phyloP scores from a whole-genome alignment of 64 coral and sea anemone genomes.

The Montipora foliosa region DNA sequence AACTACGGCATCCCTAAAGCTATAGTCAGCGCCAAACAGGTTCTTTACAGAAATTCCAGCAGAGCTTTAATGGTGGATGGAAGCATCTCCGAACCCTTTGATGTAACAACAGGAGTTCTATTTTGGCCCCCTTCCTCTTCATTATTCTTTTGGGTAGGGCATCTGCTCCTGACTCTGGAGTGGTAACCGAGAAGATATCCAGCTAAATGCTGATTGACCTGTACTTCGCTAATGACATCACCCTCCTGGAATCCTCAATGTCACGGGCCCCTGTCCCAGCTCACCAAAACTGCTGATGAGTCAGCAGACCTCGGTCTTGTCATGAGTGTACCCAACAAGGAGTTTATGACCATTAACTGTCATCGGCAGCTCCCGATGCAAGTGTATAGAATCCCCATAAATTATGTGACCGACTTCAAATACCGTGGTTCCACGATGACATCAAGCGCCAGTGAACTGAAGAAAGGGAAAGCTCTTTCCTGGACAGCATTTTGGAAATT shows the following conservation, averaged over 20 bases:
- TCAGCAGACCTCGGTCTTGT: background rate
- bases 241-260: background rate
- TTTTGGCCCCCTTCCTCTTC: background rate
- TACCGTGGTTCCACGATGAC: too few relatives aligned
- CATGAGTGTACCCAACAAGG: background rate
- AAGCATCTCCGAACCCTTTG: constrained; percentile 1
- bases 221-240: too few relatives aligned
- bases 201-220: too few relatives aligned
- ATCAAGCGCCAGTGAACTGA: too few relatives aligned
- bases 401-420: too few relatives aligned
- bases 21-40: background rate
- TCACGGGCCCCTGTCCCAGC: background rate
- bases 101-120: background rate
- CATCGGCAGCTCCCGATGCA: too few relatives aligned
- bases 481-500: too few relatives aligned
- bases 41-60: background rate
- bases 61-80: background rate
- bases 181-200: too few relatives aligned
- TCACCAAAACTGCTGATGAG: background rate
- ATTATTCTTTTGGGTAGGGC: constrained; percentile 3
- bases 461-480: too few relatives aligned
- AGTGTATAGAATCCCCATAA: too few relatives aligned
- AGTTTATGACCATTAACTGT: too few relatives aligned
- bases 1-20: background rate
- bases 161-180: background rate